Evolutionary conservation across 1,140 invertebrate genomes (phyloP).

Genomic region (Listronotus bonariensis): DNA sequence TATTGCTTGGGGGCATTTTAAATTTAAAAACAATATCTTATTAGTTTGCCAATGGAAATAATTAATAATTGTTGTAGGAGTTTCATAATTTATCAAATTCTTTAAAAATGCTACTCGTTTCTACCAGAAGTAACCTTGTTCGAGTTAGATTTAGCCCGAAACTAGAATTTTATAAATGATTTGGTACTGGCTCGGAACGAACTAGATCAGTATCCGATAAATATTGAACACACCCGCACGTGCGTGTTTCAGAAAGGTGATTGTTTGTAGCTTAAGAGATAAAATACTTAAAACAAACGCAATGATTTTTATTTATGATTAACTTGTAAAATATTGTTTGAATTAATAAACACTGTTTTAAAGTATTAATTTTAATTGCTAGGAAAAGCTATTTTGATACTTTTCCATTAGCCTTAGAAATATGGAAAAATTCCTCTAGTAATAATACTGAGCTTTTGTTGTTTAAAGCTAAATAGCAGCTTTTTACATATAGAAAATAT

Average conservation of each 20-base stretch:
- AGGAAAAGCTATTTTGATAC: too few relatives aligned
- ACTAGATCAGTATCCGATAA: conserved; percentile 28
- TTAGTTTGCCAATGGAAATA: conserved; percentile 17
- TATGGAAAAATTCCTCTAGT: too few relatives aligned
- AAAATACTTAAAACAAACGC: conserved; percentile 20
- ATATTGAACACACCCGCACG: conserved; percentile 31
- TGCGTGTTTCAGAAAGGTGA: conserved; percentile 18
- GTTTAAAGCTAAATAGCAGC: too few relatives aligned
- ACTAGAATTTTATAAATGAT: conserved; percentile 21
- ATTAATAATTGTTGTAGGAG: conserved; percentile 14
- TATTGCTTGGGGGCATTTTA: not conserved
- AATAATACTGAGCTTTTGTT: too few relatives aligned
- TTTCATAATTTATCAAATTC: conserved; percentile 7
- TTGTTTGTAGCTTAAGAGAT: conserved; percentile 10
- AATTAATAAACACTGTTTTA: too few relatives aligned
- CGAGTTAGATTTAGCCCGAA: conserved; percentile 28
- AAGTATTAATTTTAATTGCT: too few relatives aligned
- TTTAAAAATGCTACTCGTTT: conserved; percentile 9
- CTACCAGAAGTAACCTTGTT: conserved; percentile 16
- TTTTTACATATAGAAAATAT: too few relatives aligned
- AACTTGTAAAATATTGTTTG: too few relatives aligned
- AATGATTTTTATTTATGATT: conserved; percentile 1
- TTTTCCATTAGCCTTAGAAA: too few relatives aligned
- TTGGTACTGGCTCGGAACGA: conserved; percentile 26
- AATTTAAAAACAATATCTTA: conserved; percentile 12